Base-by-base conservation (phyloP, 2,113 vertebrate genomes). In the Trichomycterus rosablanca region DNA sequence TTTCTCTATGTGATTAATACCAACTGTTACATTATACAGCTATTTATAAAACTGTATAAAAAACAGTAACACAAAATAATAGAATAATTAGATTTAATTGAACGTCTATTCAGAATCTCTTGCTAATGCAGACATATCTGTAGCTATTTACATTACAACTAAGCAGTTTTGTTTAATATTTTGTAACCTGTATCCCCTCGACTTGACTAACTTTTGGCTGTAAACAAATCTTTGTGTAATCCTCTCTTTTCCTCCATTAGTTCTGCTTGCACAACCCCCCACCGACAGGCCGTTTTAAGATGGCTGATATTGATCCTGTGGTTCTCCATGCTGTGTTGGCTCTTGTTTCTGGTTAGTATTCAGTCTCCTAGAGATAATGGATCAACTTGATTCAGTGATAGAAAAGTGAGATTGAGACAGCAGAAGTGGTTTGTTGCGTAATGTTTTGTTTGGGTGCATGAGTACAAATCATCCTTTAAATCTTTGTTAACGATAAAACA, bases 261-360 rank as follows among this genome's bases (percentile, higher is more conserved):
- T 71, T 49, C 42, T 15, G 14, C 63, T 59, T 19, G 1, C 54
- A 52, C 58, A n/a, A n/a, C 45, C 3, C 26, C 26, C 26, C 26
- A 50, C 19, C 24, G 45, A 28, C 55, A 42, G 37, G 43, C 49
- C 12, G 46, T 49, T 37, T 57, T 52, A 46, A 71, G 55, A 61
- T 55, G 54, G 59, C 24, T 43, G 43, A 32, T 74, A 71, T 76
- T 69, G 71, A 76, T 76, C 63, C 16, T 22, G 51, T 30, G 50
- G 64, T 37, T 22, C 20, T 24, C n/a, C 24, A 14, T 54, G 42
- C 57, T 61, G 39, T 23, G 28, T 50, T 61, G 46, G 23, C 59
- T 63, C 43, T 68, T 40, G 40, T 68, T 69, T 56, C 62, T 72
- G 68, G 71, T 72, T 32, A 49, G 50, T 61, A 67, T 71, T 64